Evolutionary conservation across 1,140 invertebrate species (phyloP).

Genomic region (Drosophila bocqueti): DNA sequence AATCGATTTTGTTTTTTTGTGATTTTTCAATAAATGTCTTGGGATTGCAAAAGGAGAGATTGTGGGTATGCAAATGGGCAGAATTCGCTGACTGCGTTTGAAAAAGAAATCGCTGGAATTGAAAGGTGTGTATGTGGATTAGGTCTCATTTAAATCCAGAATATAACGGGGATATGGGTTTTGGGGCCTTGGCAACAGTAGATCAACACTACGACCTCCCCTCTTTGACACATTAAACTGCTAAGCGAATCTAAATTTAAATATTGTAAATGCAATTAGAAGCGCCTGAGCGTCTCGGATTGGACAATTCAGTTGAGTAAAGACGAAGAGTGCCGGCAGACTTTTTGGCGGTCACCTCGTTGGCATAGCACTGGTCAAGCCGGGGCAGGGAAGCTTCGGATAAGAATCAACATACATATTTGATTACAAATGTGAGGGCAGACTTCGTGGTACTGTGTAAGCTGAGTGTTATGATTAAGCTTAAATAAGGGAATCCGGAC

Average conservation of each 20-base stretch:
- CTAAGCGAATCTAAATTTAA: neutral
- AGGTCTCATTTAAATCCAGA: slow-evolving; percentile 23
- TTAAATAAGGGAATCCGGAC: no score
- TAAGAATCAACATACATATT: slow-evolving; percentile 5
- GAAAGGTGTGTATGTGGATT: neutral
- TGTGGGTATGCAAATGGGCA: slow-evolving; percentile 47
- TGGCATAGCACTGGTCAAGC: neutral
- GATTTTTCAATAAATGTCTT: slow-evolving; percentile 12
- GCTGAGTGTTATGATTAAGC: neutral
- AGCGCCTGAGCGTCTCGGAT: neutral
- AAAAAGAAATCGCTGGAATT: slow-evolving; percentile 47
- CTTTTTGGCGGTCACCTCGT: slow-evolving; percentile 44
- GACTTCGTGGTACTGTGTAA: slow-evolving; percentile 23
- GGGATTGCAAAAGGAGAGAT: slow-evolving; percentile 44
- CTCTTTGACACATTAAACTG: neutral
- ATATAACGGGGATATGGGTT: slow-evolving; percentile 11
- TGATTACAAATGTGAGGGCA: neutral
- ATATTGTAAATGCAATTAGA: slow-evolving; percentile 14
- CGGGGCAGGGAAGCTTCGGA: neutral
- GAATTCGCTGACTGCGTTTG: slow-evolving; percentile 21
- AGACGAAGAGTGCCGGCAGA: slow-evolving; percentile 34
- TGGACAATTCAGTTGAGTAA: slow-evolving; percentile 35
- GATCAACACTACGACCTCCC: neutral
- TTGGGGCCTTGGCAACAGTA: slow-evolving; percentile 17
- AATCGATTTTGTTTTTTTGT: slow-evolving; percentile 10